A percentile compares a stretch with the other conserved stretches of the same genome.
Conservation (phyloP, 2,888 invertebrate species). For the Phragmatobia fuliginosa region DNA sequence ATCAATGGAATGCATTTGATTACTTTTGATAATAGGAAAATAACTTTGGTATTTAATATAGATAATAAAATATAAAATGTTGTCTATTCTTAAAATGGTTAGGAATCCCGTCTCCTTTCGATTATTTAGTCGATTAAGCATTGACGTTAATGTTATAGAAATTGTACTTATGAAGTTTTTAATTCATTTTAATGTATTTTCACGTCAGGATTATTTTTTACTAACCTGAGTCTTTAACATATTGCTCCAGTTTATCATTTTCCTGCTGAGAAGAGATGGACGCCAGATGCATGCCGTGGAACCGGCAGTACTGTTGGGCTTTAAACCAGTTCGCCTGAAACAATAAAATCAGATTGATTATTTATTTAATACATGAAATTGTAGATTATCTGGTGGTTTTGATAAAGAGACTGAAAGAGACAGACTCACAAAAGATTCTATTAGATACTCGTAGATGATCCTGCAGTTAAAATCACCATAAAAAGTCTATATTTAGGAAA, state of each 20-base stretch:
- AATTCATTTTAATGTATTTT: too few species aligned
- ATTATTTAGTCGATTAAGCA: not conserved
- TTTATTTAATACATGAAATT: not conserved
- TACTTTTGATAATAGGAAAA: too few species aligned
- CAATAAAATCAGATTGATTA: constrained; percentile 14
- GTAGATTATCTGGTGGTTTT: not conserved
- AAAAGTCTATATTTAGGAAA: not conserved
- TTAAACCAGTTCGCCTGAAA: constrained; percentile 97
- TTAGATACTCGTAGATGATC: not conserved
- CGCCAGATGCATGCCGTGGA: constrained; percentile 97
- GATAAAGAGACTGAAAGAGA: not conserved
- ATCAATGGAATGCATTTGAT: too few species aligned
- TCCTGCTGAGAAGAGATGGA: constrained; percentile 96
- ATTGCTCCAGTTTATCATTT: constrained; percentile 95
- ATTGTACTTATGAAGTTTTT: not conserved
- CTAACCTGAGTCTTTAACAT: constrained; percentile 95
- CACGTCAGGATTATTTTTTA: too few species aligned
- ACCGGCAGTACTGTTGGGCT: constrained; percentile 96
- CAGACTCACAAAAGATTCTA: not conserved
- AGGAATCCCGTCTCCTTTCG: not conserved
- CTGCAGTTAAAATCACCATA: not conserved
- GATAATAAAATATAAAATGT: too few species aligned
- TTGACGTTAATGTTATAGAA: not conserved
- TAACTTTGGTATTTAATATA: too few species aligned
- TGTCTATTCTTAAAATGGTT: not conserved